These are phyloP conservation scores for Aporophyla lueneburgensis DNA, from an alignment of 2,888 invertebrate genomes.

Conservation along the genomic window DNA sequence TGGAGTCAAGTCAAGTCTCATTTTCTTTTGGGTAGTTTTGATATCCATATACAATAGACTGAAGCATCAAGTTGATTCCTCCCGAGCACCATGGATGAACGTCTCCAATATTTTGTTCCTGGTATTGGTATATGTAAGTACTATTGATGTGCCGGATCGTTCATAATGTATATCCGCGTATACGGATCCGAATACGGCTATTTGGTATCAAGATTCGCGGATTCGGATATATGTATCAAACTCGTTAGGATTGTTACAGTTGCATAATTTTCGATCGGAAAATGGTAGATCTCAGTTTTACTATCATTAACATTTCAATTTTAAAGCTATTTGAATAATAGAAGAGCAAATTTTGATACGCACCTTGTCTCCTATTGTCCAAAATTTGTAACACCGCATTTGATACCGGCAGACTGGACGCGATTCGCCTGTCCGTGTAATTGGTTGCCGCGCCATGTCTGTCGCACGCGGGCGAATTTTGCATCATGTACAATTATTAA, in stretches of 20 bases:
- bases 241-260: too few relatives aligned
- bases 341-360: constrained; percentile 7
- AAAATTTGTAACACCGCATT: constrained; percentile 44
- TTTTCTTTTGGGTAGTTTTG: background rate
- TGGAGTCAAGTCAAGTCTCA: background rate
- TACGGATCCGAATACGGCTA: too few relatives aligned
- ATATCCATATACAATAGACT: background rate
- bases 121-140: background rate
- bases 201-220: too few relatives aligned
- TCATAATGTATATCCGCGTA: too few relatives aligned
- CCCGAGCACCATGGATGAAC: background rate
- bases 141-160: too few relatives aligned
- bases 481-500: constrained; percentile 57
- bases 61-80: background rate
- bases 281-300: background rate
- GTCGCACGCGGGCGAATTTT: constrained; percentile 53
- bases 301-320: background rate
- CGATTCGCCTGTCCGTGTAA: constrained; percentile 55
- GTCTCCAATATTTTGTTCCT: background rate
- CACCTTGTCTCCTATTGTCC: constrained; percentile 23
- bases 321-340: background rate
- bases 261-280: background rate
- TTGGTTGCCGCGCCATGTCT: constrained; percentile 48
- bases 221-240: too few relatives aligned
- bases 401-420: constrained; percentile 33